phyloP scores from a whole-genome alignment of 2,888 invertebrate species.

The Xanthorhoe designata region DNA sequence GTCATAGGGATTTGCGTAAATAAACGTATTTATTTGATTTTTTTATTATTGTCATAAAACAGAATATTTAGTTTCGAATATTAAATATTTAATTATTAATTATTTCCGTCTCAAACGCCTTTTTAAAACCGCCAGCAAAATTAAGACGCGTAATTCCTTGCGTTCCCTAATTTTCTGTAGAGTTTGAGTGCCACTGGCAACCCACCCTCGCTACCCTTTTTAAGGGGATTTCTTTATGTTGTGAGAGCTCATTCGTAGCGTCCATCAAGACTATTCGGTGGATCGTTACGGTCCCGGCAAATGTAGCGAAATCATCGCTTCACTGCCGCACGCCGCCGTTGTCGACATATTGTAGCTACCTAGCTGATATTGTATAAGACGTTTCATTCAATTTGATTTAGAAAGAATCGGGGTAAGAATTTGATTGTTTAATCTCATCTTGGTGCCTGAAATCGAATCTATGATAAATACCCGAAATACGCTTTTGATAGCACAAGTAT shows the following conservation, averaged over 20 bases:
- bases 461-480: background rate
- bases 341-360: constrained; percentile 80
- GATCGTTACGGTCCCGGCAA: constrained; percentile 87
- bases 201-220: constrained; percentile 83
- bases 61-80: too few relatives aligned
- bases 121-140: constrained; percentile 26
- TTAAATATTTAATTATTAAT: too few relatives aligned
- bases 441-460: background rate
- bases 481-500: too few relatives aligned
- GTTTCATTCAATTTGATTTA: constrained; percentile 72
- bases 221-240: constrained; percentile 86
- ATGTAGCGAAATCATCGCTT: constrained; percentile 86
- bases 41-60: too few relatives aligned
- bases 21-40: too few relatives aligned
- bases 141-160: constrained; percentile 44
- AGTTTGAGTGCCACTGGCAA: constrained; percentile 53
- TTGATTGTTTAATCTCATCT: background rate
- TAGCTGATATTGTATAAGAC: constrained; percentile 66
- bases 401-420: constrained; percentile 25
- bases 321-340: constrained; percentile 68
- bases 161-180: constrained; percentile 55
- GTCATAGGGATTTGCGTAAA: too few relatives aligned
- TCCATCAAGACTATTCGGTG: constrained; percentile 88
- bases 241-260: constrained; percentile 87
- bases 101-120: background rate